phyloP scores from a whole-genome alignment of 1,140 invertebrate species.

The Ceratina australensis region DNA sequence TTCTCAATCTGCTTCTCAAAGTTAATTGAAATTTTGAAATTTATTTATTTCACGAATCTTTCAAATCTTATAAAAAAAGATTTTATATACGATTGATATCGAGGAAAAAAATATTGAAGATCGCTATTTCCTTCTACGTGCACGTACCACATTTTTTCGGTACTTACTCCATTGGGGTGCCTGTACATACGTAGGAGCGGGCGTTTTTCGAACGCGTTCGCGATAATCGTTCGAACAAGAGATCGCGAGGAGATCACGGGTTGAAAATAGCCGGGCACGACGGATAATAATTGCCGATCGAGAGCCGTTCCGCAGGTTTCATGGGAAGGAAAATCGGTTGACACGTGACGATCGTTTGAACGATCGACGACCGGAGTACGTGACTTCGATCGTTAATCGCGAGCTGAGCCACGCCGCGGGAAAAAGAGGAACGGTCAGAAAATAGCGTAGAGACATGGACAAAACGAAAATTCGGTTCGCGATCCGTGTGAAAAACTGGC shows the following conservation, averaged over 20 bases:
- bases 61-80: no score
- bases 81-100: no score
- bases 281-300: conserved; percentile 66
- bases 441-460: conserved; percentile 31
- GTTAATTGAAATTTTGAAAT: no score
- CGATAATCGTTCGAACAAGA: conserved; percentile 45
- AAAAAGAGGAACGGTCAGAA: conserved; percentile 32
- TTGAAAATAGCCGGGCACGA: conserved; percentile 54
- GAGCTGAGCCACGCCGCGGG: background rate
- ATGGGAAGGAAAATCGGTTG: conserved; percentile 65
- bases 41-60: no score
- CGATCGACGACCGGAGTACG: conserved; percentile 58
- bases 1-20: no score
- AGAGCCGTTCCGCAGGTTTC: conserved; percentile 63
- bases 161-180: no score
- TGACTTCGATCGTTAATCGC: conserved; percentile 61
- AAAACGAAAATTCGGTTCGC: conserved; percentile 38
- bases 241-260: conserved; percentile 47
- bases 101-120: no score
- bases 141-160: no score
- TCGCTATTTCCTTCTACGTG: no score
- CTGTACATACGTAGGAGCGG: background rate
- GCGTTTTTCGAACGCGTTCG: conserved; percentile 30
- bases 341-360: conserved; percentile 60
- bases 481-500: background rate